Evolutionary conservation across 2,797 vertebrate genomes (phyloP).

Genomic region (Cyclopterus lumpus): DNA sequence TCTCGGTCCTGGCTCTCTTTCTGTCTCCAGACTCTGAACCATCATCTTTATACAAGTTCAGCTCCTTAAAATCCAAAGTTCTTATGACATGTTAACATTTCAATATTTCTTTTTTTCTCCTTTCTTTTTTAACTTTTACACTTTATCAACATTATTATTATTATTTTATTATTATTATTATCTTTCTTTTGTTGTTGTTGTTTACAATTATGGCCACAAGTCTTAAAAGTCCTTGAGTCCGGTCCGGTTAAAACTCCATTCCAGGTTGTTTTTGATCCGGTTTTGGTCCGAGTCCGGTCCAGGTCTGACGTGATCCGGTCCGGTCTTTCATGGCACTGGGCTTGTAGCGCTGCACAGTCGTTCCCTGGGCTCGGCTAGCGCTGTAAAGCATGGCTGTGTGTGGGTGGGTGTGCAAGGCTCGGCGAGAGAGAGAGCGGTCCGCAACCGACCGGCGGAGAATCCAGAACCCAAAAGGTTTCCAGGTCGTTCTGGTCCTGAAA

Average conservation of each 20-base stretch:
- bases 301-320: conserved; percentile 67
- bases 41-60: conserved; percentile 73
- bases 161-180: conserved; percentile 39
- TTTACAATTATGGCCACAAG: conserved; percentile 80
- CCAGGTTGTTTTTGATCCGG: conserved; percentile 53
- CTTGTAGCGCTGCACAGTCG: conserved; percentile 82
- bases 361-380: conserved; percentile 62
- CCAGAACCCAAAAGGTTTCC: conserved; percentile 40
- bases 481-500: conserved; percentile 62
- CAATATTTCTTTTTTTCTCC: conserved; percentile 54
- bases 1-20: conserved; percentile 42
- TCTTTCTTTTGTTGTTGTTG: conserved; percentile 54
- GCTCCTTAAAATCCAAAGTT: conserved; percentile 67
- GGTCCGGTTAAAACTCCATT: conserved; percentile 50
- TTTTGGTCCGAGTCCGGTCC: conserved; percentile 77
- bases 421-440: conserved; percentile 39
- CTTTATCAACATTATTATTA: conserved; percentile 58
- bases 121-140: conserved; percentile 62
- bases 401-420: conserved; percentile 55
- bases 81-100: conserved; percentile 70
- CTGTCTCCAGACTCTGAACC: conserved; percentile 53
- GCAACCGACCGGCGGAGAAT: conserved; percentile 36
- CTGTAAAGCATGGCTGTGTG: conserved; percentile 66
- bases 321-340: conserved; percentile 83
- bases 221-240: conserved; percentile 67